Evolutionary conservation across 2,113 vertebrate genomes (phyloP), one percentile per base, ranked within the genome.

Genomic region (Monarcha castaneiventris): DNA sequence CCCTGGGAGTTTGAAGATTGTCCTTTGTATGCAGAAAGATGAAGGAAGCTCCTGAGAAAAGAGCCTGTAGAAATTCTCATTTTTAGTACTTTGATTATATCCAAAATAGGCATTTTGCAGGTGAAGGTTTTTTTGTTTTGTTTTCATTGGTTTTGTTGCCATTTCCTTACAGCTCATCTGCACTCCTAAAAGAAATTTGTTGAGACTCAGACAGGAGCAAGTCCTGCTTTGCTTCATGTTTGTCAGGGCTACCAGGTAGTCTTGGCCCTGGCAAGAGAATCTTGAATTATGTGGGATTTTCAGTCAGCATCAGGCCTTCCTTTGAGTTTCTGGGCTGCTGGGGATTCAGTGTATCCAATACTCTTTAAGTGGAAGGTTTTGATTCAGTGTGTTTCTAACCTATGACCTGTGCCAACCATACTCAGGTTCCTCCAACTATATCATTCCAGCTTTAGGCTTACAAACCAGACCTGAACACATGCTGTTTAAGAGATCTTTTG

Each of bases 211-310:
- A 18, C 5, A 49, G 48, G 35, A 68, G 19, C 5, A 44, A 56
- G 48, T 52, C 9, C 54, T 88, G 10, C 37, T 82, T 85, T 21
- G n/a, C n/a, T 44, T 86, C 11, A 3, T 26, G 1, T 69, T 84
- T 9, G 0, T 61, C 1, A 1, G 7, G 32, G 27, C 39, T 52
- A 17, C 11, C 6, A 59, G 16, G 6, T 41, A 35, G 13, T 23
- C 48, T 61, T 72, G 43, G 7, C 23, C 18, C 13, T 17, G 18
- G 14, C 33, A 29, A 23, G 22, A 71, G 29, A 48, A 84, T 13
- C 7, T 69, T 35, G 37, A 74, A 66, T 84, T 41, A 29, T 12
- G 7, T 63, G 61, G 23, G 16, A n/a, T 16, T 78, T 71, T 71
- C 78, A 6, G 3, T 89, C n/a, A 84, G 10, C 55, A 75, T 37